Evolutionary conservation across 2,797 vertebrate genomes (phyloP).

Genomic region (Arctocebus calabarensis): DNA sequence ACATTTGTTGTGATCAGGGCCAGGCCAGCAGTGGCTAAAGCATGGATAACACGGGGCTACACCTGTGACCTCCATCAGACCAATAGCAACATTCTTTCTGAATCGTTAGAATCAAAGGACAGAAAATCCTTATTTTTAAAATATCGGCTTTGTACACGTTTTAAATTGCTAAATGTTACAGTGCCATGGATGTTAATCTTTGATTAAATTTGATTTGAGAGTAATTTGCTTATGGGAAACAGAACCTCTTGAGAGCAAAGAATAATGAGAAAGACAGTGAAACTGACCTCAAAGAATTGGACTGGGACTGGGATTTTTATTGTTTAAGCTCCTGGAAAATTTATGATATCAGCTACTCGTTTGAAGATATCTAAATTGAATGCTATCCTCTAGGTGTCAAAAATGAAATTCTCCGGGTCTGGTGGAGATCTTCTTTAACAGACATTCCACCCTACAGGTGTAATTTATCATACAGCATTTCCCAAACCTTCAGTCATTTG

Average conservation of each 20-base stretch:
- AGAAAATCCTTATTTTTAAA: background rate
- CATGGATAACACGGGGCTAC: no score
- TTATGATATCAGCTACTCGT: background rate
- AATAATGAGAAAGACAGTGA: background rate
- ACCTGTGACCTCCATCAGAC: background rate
- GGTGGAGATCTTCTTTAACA: background rate
- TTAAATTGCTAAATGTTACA: background rate
- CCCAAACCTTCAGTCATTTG: background rate
- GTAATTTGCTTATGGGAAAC: background rate
- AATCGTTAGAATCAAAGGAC: background rate
- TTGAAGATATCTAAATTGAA: background rate
- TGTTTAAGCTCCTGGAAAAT: background rate
- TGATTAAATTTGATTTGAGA: background rate
- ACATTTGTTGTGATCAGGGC: background rate
- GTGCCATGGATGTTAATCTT: background rate
- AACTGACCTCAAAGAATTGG: background rate
- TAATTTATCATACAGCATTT: background rate
- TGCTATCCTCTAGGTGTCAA: background rate
- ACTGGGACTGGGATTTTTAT: background rate
- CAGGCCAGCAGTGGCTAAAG: background rate
- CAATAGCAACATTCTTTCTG: background rate
- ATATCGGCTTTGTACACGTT: background rate
- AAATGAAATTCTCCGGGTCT: background rate
- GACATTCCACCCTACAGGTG: background rate
- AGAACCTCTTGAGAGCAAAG: background rate